These are phyloP conservation scores for Gavia stellata DNA, from an alignment of 2,113 vertebrate species.

Conservation along the genomic window DNA sequence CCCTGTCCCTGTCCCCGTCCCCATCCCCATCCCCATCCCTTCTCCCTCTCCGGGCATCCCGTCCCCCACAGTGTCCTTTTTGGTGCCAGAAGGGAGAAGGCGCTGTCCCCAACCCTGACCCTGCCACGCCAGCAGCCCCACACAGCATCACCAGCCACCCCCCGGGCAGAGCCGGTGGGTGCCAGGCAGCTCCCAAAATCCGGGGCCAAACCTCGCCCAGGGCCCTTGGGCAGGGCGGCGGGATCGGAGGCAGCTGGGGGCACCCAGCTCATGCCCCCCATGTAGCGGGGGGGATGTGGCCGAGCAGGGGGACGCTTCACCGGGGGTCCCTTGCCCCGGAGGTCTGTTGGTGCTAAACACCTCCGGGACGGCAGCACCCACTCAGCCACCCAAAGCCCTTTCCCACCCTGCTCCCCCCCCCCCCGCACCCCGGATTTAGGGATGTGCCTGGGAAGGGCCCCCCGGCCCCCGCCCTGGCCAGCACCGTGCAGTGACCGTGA, in stretches of 20 bases:
- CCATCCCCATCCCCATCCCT: neutral
- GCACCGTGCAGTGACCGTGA: slow-evolving; percentile 66
- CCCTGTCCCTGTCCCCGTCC: neutral
- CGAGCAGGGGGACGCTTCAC: neutral
- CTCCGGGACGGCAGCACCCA: neutral
- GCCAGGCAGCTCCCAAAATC: neutral
- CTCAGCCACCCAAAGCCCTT: neutral
- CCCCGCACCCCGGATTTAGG: neutral
- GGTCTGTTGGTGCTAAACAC: slow-evolving; percentile 28
- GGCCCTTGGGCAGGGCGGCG: neutral
- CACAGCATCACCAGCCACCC: slow-evolving; percentile 12
- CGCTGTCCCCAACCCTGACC: neutral
- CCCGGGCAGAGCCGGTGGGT: neutral
- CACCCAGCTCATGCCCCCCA: neutral
- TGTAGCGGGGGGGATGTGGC: neutral
- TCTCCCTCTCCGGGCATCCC: neutral
- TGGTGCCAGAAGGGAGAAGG: neutral
- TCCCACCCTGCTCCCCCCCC: neutral
- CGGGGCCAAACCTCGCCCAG: neutral
- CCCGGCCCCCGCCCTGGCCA: slow-evolving; percentile 34
- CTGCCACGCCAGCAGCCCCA: neutral
- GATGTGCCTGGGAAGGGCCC: slow-evolving; percentile 11
- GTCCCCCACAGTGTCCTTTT: neutral
- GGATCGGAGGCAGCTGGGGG: neutral
- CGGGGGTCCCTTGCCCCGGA: neutral